Conservation (phyloP, 2,888 invertebrate genomes). For the Bruchidius siliquastri region DNA sequence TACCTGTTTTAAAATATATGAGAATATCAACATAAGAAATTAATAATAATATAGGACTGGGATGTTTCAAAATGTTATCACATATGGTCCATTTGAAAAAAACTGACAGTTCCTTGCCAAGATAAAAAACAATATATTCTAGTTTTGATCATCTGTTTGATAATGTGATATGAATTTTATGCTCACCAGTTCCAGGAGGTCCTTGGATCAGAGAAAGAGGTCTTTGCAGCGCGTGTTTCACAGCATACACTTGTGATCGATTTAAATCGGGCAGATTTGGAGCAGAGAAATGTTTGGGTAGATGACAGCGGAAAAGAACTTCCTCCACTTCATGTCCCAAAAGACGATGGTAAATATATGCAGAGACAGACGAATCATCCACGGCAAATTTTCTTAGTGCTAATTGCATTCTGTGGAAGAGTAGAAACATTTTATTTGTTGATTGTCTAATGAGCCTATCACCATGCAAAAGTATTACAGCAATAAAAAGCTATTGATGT, state of each 20-base stretch:
- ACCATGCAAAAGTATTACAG: too few species aligned
- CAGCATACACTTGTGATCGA: slow-evolving; percentile 96
- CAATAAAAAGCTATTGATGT: too few species aligned
- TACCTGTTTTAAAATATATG: slow-evolving; percentile 72
- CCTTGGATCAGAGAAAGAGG: slow-evolving; percentile 97
- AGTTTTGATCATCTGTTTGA: too few species aligned
- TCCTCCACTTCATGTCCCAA: slow-evolving; percentile 94
- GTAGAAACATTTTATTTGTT: too few species aligned
- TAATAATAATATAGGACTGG: too few species aligned
- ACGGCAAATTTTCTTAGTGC: slow-evolving; percentile 93
- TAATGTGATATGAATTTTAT: not conserved
- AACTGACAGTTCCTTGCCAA: too few species aligned
- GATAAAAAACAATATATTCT: too few species aligned
- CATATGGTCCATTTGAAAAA: too few species aligned
- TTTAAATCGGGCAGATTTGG: slow-evolving; percentile 97
- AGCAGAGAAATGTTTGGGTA: slow-evolving; percentile 96
- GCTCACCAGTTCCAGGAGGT: slow-evolving; percentile 84
- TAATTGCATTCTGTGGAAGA: slow-evolving; percentile 75
- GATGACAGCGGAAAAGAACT: slow-evolving; percentile 81
- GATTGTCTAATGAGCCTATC: too few species aligned
- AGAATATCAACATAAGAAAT: too few species aligned
- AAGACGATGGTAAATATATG: slow-evolving; percentile 95
- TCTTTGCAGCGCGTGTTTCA: slow-evolving; percentile 94
- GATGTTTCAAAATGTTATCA: too few species aligned
- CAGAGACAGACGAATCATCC: slow-evolving; percentile 93